A percentile compares a stretch with the other conserved stretches of the same genome.
These are phyloP conservation scores for Yponomeuta evonymella DNA, from an alignment of 2,888 invertebrate species.

Conservation along the genomic window DNA sequence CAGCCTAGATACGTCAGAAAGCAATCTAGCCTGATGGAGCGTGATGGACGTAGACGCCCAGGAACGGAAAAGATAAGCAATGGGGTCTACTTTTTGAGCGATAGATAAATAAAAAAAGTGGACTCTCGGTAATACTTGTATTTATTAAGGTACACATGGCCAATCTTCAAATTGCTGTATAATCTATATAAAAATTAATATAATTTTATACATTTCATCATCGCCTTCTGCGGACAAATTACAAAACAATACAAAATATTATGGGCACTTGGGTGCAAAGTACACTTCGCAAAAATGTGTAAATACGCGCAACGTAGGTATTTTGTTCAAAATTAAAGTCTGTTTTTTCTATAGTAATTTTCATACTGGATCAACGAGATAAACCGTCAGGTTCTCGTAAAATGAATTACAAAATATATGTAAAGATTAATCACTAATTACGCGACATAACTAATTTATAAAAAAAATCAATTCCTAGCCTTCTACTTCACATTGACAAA, in stretches of 20 bases:
- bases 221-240: conserved; percentile 13
- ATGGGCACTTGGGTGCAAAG: conserved; percentile 54
- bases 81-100: not conserved
- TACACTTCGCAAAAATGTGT: conserved; percentile 37
- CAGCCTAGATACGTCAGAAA: not conserved
- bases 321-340: conserved; percentile 1
- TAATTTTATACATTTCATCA: conserved; percentile 15
- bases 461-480: conserved; percentile 8
- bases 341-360: not conserved
- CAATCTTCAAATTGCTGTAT: conserved; percentile 36
- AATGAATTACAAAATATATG: not conserved
- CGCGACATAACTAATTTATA: not conserved
- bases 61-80: not conserved
- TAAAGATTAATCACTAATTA: not conserved
- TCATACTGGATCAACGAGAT: not conserved
- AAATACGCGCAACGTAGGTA: not conserved
- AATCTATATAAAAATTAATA: conserved; percentile 27
- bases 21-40: not conserved
- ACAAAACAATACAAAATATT: conserved; percentile 25
- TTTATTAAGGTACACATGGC: conserved; percentile 53
- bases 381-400: not conserved
- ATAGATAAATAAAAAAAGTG: conserved; percentile 15
- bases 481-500: not conserved
- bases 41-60: not conserved
- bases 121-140: conserved; percentile 36